Conservation (phyloP, 2,888 invertebrate genomes). For the Apantesis nais region DNA sequence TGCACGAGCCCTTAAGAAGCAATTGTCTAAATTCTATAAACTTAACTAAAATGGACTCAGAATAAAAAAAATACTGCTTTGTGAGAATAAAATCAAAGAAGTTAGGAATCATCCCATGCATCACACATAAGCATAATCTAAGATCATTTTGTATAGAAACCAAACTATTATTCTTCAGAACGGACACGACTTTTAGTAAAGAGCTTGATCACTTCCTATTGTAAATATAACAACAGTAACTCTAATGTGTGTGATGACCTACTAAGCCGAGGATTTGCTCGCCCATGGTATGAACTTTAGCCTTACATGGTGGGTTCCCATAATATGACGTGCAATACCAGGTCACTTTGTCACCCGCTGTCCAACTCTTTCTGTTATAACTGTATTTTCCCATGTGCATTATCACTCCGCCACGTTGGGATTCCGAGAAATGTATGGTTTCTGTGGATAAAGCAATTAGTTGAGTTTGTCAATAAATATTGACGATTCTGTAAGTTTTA, state of each 20-base stretch:
- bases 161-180: neutral
- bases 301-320: constrained; percentile 44
- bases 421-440: constrained; percentile 41
- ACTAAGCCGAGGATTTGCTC: constrained; percentile 16
- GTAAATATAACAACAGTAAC: neutral
- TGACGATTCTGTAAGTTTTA: neutral
- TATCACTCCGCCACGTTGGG: constrained; percentile 57
- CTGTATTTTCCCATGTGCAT: constrained; percentile 53
- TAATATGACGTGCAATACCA: constrained; percentile 60
- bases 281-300: constrained; percentile 45
- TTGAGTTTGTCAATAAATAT: constrained; percentile 20
- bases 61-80: neutral
- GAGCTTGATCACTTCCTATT: neutral
- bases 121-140: neutral
- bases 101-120: neutral
- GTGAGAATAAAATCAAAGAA: neutral
- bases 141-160: too few relatives aligned
- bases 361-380: constrained; percentile 48
- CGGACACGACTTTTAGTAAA: neutral
- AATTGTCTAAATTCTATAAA: neutral
- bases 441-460: constrained; percentile 28
- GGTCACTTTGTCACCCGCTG: constrained; percentile 29
- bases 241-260: constrained; percentile 37
- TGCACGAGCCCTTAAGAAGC: too few relatives aligned
- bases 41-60: too few relatives aligned